Percentiles rank a stretch among this genome's conserved stretches.
Evolutionary conservation across 1,140 invertebrate species (phyloP).

Genomic region (Pogonognathellus flavescens): DNA sequence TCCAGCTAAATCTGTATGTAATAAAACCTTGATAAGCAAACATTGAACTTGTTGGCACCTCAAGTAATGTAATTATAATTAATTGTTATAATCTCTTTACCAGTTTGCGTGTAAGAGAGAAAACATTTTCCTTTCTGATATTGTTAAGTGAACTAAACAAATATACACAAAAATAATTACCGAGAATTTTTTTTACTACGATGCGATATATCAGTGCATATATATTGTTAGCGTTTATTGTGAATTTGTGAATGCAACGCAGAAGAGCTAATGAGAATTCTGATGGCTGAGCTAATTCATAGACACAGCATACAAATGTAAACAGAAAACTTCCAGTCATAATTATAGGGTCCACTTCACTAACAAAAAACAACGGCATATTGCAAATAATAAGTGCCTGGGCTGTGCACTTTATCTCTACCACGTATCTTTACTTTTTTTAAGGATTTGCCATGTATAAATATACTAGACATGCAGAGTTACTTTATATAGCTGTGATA

Average conservation of each 20-base stretch:
- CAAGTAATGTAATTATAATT: constrained; percentile 11
- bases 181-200: too few relatives aligned
- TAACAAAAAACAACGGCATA: constrained; percentile 43
- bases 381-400: constrained; percentile 7
- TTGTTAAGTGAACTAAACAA: too few relatives aligned
- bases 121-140: too few relatives aligned
- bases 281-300: not conserved
- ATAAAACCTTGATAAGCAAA: not conserved
- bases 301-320: constrained; percentile 17
- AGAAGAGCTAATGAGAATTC: constrained; percentile 5
- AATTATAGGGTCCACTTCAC: constrained; percentile 32
- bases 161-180: too few relatives aligned
- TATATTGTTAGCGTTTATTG: too few relatives aligned
- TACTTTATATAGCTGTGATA: not conserved
- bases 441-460: too few relatives aligned
- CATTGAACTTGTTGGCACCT: not conserved
- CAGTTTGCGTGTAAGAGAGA: not conserved
- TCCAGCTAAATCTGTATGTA: not conserved
- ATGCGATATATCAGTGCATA: too few relatives aligned
- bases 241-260: too few relatives aligned
- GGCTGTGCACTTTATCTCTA: too few relatives aligned
- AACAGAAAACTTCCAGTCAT: constrained; percentile 23
- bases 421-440: too few relatives aligned
- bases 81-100: not conserved
- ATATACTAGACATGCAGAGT: not conserved